phyloP scores from a whole-genome alignment of 53 echinoderm and acorn worm genomes.

The Temnopleurus reevesii region DNA sequence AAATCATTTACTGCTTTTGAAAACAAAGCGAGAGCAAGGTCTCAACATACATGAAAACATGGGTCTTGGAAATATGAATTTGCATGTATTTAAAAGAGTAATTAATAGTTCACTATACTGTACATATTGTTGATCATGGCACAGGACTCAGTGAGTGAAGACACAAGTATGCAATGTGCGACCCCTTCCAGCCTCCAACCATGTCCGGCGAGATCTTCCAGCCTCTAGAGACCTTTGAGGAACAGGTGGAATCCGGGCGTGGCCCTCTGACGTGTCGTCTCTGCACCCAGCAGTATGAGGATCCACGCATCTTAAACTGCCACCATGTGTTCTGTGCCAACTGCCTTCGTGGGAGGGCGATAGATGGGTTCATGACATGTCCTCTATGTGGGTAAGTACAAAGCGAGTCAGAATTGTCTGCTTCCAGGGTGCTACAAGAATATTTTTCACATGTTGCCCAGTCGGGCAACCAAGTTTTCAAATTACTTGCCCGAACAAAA shows the following conservation, averaged over 20 bases:
- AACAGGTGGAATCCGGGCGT: slow-evolving; percentile 44
- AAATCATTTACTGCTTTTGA: no score
- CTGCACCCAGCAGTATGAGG: slow-evolving; percentile 62
- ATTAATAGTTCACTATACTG: no score
- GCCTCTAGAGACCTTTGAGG: slow-evolving; percentile 61
- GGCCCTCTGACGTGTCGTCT: slow-evolving; percentile 55
- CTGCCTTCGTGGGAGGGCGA: slow-evolving; percentile 58
- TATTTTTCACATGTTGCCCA: no score
- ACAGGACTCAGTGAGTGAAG: neutral
- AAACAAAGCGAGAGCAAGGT: no score
- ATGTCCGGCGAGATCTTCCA: slow-evolving; percentile 69
- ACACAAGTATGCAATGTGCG: slow-evolving; percentile 20
- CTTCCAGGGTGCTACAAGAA: no score
- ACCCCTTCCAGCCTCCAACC: slow-evolving; percentile 22
- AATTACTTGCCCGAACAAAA: no score
- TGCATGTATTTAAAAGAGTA: no score
- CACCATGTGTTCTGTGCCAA: slow-evolving; percentile 62
- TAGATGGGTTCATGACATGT: slow-evolving; percentile 61
- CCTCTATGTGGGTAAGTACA: slow-evolving; percentile 67
- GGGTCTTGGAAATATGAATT: no score
- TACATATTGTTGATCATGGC: no score
- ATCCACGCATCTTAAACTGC: slow-evolving; percentile 61
- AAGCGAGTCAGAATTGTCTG: no score
- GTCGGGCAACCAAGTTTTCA: no score
- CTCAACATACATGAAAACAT: no score